Base-by-base conservation (phyloP, 2,797 vertebrate genomes). In the Gymnothorax javanicus region DNA sequence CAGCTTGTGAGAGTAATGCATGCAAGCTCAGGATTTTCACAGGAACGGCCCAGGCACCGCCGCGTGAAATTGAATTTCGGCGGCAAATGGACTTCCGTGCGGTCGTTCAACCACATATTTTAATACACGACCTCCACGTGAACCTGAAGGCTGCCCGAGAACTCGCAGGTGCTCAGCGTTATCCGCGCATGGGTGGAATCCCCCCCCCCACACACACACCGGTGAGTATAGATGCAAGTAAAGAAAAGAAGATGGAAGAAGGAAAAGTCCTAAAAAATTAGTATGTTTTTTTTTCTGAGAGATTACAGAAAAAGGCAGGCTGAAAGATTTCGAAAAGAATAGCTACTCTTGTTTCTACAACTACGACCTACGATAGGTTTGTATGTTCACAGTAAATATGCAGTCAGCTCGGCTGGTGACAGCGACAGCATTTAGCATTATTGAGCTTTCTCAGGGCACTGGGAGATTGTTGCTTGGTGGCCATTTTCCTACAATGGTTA, bases 311-410 rank as follows among this genome's bases (percentile, higher is more conserved):
- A 43, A 43, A 43, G 33, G 2, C 33, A 43, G 33, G 33, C 33
- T 43, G 33, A 2, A 43, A 43, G 33, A 43, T 43, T 43, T 43
- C 2, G 33, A 43, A 43, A 52, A 67, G 50, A 83, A 67, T 33
- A 6, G 77, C 62, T 82, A 25, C 67, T 62, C 23, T 83, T 83
- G n/a, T 15, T 56, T 82, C 62, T 87, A 82, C 58, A 81, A 43
- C 62, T 64, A 60, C 17, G 4, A 57, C 77, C 52, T 43, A 82
- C 50, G 50, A 43, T 12, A 52, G 27, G 11, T 43, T 56, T 33
- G 7, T 62, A 87, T 71, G 86, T 87, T 87, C 85, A 83, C 86
- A 57, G 7, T 87, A 69, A 83, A 87, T 67, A 64, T 83, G 86
- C 25, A 62, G 12, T 7, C 13, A 33, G 17, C 7, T 3, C n/a